These are phyloP conservation scores for Apodemia mormo DNA, from an alignment of 2,888 invertebrate species.

Conservation along the genomic window DNA sequence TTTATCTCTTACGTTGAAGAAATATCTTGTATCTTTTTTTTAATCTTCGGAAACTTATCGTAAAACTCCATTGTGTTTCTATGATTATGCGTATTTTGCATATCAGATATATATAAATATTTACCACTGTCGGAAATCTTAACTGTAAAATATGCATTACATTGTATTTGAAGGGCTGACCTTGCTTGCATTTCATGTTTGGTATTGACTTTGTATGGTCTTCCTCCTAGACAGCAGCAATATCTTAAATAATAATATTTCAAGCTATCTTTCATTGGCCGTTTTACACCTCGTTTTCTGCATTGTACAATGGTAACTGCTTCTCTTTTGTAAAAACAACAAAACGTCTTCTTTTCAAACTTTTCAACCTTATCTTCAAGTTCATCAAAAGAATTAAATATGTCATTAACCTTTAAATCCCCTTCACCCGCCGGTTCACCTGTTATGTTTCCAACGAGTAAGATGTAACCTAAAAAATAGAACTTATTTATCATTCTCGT, in stretches of 20 bases:
- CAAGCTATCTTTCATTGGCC: not conserved
- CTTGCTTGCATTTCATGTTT: not conserved
- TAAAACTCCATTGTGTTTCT: not conserved
- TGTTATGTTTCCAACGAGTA: not conserved
- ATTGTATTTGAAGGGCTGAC: not conserved
- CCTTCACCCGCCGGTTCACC: not conserved
- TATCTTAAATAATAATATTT: slow-evolving; percentile 5
- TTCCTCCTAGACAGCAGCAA: not conserved
- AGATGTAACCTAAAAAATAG: not conserved
- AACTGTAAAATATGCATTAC: not conserved
- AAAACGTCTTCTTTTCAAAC: not conserved
- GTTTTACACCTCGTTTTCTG: not conserved
- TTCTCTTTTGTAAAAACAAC: not conserved
- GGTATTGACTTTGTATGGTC: not conserved
- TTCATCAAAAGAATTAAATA: not conserved
- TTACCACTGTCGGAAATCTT: not conserved
- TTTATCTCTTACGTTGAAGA: not conserved
- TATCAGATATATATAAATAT: not conserved
- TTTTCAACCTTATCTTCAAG: not conserved
- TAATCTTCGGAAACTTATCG: not conserved
- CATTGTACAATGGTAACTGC: not conserved
- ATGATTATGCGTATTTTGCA: slow-evolving; percentile 5
- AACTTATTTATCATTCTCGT: not conserved
- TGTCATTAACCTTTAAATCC: not conserved
- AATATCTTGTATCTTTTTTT: not conserved